These are phyloP conservation scores for Heterohyrax brucei DNA, from an alignment of 2,797 vertebrate species.

Conservation along the genomic window DNA sequence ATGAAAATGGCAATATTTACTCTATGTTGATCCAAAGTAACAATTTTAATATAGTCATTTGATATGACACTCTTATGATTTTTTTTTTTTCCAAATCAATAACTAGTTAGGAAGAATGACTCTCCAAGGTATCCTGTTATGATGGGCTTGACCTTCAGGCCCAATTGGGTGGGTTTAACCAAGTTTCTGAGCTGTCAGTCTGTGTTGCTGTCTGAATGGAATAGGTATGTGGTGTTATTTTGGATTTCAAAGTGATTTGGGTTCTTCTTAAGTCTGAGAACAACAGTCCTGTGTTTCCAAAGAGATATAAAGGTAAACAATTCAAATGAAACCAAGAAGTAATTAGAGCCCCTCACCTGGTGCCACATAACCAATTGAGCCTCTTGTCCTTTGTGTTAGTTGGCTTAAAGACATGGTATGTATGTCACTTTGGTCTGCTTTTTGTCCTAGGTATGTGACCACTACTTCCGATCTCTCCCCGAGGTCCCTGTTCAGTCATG, in stretches of 20 bases:
- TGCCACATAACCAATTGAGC: neutral
- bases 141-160: constrained; percentile 54
- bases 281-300: constrained; percentile 8
- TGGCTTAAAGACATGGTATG: neutral
- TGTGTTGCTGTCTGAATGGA: neutral
- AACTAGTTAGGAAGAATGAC: constrained; percentile 78
- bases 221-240: constrained; percentile 35
- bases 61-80: constrained; percentile 47
- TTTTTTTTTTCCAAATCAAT: constrained; percentile 53
- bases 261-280: constrained; percentile 50
- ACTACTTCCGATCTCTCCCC: neutral
- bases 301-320: constrained; percentile 34
- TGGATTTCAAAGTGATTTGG: constrained; percentile 2
- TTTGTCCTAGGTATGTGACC: neutral
- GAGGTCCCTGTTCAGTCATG: neutral
- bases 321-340: constrained; percentile 3
- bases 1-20: constrained; percentile 81
- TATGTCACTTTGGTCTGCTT: neutral
- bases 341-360: neutral
- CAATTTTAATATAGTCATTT: constrained; percentile 70
- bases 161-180: constrained; percentile 47
- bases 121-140: constrained; percentile 36
- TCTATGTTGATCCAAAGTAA: constrained; percentile 76
- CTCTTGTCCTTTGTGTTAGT: neutral
- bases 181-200: constrained; percentile 53